These are phyloP conservation scores for Lepilemur ruficaudatus DNA, from an alignment of 2,797 vertebrate species.

Conservation along the genomic window DNA sequence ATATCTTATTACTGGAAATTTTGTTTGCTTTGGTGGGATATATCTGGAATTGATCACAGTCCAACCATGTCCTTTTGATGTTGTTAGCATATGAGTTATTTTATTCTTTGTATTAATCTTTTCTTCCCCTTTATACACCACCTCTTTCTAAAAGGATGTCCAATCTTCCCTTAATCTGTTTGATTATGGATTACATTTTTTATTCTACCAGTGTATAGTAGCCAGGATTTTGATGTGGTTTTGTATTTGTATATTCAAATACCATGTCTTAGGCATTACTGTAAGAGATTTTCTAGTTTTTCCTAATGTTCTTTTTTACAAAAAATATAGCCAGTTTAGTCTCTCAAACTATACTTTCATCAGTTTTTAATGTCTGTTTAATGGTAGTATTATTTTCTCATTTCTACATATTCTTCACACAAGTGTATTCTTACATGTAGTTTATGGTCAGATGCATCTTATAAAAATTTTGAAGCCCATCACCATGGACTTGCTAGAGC, in stretches of 20 bases:
- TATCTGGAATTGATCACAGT: constrained; percentile 24
- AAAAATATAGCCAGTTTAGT: neutral
- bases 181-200: constrained; percentile 44
- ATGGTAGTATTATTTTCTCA: constrained; percentile 27
- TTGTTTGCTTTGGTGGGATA: neutral
- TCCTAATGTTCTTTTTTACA: neutral
- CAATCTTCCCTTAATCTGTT: constrained; percentile 30
- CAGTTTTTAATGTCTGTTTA: constrained; percentile 25
- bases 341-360: neutral
- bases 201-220: constrained; percentile 16
- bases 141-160: constrained; percentile 27
- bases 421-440: neutral
- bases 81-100: constrained; percentile 29
- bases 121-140: constrained; percentile 5
- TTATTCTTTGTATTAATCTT: constrained; percentile 33
- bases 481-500: neutral
- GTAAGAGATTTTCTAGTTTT: constrained; percentile 51
- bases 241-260: constrained; percentile 59
- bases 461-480: constrained; percentile 1
- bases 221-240: constrained; percentile 46
- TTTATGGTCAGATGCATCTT: constrained; percentile 16
- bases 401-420: neutral
- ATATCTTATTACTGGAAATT: constrained; percentile 45
- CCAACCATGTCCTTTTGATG: neutral
- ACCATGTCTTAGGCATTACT: constrained; percentile 11